Base-by-base conservation (phyloP, 30 jellyfish, hydroid and myxozoan genomes). In the Euphysa ruthae region DNA sequence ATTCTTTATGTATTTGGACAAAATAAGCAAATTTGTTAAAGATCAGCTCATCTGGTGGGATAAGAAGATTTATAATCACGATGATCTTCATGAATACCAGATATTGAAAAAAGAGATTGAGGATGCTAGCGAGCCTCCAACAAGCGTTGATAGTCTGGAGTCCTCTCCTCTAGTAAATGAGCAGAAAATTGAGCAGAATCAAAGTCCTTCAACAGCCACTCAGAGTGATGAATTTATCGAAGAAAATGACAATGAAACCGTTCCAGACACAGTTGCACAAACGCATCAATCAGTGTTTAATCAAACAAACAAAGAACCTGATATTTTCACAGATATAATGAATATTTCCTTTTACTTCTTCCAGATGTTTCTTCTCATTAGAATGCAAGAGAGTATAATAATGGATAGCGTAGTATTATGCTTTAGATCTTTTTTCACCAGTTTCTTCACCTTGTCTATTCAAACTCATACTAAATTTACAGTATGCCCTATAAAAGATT, bases 371-470 rank as follows among this genome's bases (percentile, higher is more conserved):
- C 61, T 87, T 18, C 71, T 87, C n/a, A 79, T 87, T 20, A 70
- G 91, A 4, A 78, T 70, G 71, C 97, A 74, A 29, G 97, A 87
- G 26, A 79, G 82, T 33, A 49, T 52, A 43, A 76, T 80, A 1
- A 20, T 87, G 50, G 76, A 83, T 4, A 49, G 62, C 22, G 50
- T 87, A 6, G 16, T 74, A 38, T 66, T 66, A 6, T 35, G 72
- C 18, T 57, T 87, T 20, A 81, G 87, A 34, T 81, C 83, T 7
- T 28, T 80, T 10, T 87, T 74, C 24, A 63, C 85, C 15, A 87
- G 97, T 49, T 1, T 87, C 21, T 87, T 87, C 62, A 87, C 97
- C 6, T 74, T 87, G n/a, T 87, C 97, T 32, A 52, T 87, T 29
- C 92, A 82, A 26, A 50, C 93, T 3, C 68, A 61, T 2, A 51